Conservation (phyloP, 2,113 vertebrate genomes). For the Pogonocichla stellata region DNA sequence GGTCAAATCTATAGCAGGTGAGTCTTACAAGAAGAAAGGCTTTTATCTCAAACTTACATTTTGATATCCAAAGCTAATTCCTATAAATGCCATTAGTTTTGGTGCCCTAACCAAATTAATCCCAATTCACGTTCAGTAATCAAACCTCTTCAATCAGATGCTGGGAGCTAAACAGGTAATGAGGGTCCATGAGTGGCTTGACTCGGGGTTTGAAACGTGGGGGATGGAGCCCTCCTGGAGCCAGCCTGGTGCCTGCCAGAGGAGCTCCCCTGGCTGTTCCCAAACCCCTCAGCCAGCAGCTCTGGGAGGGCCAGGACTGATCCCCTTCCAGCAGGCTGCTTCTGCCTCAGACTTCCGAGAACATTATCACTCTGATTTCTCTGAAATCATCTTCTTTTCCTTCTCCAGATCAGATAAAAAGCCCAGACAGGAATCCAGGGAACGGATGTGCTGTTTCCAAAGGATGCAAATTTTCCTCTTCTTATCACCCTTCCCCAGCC, state of each 20-base stretch:
- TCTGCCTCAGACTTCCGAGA: background rate
- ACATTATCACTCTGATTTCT: background rate
- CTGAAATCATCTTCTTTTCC: background rate
- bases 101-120: background rate
- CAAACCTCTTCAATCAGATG: background rate
- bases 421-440: background rate
- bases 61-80: background rate
- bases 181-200: background rate
- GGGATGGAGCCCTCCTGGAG: background rate
- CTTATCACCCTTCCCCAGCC: background rate
- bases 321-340: background rate
- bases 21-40: background rate
- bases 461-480: background rate
- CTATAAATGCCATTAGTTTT: background rate
- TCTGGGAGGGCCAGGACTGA: background rate
- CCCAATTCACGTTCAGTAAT: background rate
- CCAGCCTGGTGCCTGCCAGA: accelerated
- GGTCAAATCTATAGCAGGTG: background rate
- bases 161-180: background rate
- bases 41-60: background rate
- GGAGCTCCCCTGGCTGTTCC: background rate
- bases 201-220: accelerated
- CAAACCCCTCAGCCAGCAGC: accelerated
- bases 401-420: background rate
- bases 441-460: background rate